These are phyloP conservation scores for Anthophora plumipes DNA, from an alignment of 2,888 invertebrate species.

Conservation along the genomic window DNA sequence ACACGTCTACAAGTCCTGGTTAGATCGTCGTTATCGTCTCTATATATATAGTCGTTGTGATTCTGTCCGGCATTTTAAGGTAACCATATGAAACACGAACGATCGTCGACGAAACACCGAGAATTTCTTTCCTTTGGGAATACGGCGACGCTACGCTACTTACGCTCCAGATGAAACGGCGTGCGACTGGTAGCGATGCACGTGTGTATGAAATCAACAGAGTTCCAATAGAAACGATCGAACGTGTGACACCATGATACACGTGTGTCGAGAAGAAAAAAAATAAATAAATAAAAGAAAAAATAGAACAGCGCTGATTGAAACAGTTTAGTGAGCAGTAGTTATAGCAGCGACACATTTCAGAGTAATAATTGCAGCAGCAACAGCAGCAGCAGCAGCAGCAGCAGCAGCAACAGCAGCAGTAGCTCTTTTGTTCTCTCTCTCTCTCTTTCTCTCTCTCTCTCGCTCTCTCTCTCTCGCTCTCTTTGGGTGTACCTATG, in stretches of 20 bases:
- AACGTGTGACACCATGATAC: conserved; percentile 42
- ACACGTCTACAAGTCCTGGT: conserved; percentile 9
- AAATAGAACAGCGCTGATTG: conserved; percentile 49
- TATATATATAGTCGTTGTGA: no score
- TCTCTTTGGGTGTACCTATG: neutral
- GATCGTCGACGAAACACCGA: conserved; percentile 51
- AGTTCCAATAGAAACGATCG: conserved; percentile 58
- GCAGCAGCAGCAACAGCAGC: neutral
- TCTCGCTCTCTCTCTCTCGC: no score
- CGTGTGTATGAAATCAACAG: conserved; percentile 49
- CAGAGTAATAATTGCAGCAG: conserved; percentile 60
- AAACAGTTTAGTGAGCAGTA: conserved; percentile 45
- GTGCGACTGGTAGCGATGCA: conserved; percentile 48
- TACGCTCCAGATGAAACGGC: conserved; percentile 37
- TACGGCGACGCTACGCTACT: conserved; percentile 23
- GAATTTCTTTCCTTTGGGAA: conserved; percentile 63
- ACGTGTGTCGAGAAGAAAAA: no score
- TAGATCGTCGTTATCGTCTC: neutral
- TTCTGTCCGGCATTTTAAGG: neutral
- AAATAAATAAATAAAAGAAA: no score
- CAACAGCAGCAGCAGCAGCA: conserved; percentile 31
- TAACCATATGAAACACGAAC: conserved; percentile 19
- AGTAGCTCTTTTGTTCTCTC: no score
- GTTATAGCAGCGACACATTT: conserved; percentile 50
- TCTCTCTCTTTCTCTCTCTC: no score